Percentiles rank a stretch among this genome's conserved stretches.
These are phyloP conservation scores for Junonia oenone DNA, from an alignment of 2,888 invertebrate genomes.

Conservation along the genomic window DNA sequence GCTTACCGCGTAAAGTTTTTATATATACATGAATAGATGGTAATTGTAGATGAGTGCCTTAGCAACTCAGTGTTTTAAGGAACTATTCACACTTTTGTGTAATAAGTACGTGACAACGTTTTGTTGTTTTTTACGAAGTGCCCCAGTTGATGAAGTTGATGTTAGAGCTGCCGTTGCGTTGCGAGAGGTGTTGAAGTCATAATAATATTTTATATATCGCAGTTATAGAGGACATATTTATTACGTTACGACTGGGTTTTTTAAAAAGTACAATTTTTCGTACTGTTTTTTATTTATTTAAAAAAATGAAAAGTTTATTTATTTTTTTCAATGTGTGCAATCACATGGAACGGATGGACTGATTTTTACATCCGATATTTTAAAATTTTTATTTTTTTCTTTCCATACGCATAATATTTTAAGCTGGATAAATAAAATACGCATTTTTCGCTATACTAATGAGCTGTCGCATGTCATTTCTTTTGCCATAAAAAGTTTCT, in stretches of 20 bases:
- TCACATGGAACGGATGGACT: constrained; percentile 68
- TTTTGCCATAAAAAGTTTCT: constrained; percentile 54
- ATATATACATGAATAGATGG: constrained; percentile 55
- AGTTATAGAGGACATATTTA: constrained; percentile 43
- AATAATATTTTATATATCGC: constrained; percentile 37
- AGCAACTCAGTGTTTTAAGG: constrained; percentile 73
- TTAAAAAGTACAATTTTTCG: constrained; percentile 43
- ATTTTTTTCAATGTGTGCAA: constrained; percentile 57
- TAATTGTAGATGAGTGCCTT: constrained; percentile 75
- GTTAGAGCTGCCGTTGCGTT: constrained; percentile 2
- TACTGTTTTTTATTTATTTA: constrained; percentile 39
- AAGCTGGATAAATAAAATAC: constrained; percentile 36
- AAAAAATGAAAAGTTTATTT: constrained; percentile 46
- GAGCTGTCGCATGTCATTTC: constrained; percentile 45
- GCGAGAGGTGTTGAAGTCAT: constrained; percentile 32
- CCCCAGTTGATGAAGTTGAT: constrained; percentile 4
- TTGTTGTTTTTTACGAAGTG: constrained; percentile 22
- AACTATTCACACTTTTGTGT: constrained; percentile 47
- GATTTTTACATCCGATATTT: constrained; percentile 59
- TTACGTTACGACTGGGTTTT: constrained; percentile 32
- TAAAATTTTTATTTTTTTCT: constrained; percentile 41
- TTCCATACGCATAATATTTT: constrained; percentile 41
- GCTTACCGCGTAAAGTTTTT: constrained; percentile 60
- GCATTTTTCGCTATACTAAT: constrained; percentile 49
- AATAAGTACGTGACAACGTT: constrained; percentile 16